phyloP scores from a whole-genome alignment of 2,888 invertebrate genomes.

The Agrotis exclamationis region DNA sequence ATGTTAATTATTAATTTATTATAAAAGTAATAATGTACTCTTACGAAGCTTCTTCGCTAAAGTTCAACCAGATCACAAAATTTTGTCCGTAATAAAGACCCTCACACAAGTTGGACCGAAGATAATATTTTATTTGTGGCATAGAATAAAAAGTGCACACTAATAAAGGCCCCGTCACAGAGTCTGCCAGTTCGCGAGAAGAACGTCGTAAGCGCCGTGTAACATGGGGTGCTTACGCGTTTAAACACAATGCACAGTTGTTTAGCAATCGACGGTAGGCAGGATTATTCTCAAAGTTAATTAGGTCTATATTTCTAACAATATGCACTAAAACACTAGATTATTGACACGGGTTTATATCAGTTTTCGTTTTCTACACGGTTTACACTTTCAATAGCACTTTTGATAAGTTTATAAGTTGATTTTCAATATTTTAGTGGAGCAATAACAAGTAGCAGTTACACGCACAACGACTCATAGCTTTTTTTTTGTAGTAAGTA shows the following conservation, averaged over 20 bases:
- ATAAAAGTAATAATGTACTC: no score
- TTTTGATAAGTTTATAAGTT: no score
- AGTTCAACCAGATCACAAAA: background rate
- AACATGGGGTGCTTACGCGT: background rate
- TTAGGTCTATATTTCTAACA: constrained; percentile 1
- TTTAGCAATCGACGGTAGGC: background rate
- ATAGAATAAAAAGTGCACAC: background rate
- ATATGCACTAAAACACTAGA: background rate
- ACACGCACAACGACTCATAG: no score
- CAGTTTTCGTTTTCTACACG: background rate
- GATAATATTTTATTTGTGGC: background rate
- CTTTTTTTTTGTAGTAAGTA: no score
- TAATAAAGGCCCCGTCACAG: background rate
- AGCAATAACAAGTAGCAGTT: no score
- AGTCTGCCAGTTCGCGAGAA: background rate
- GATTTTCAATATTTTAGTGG: no score
- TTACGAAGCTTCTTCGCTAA: background rate
- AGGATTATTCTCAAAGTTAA: background rate
- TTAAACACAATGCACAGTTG: background rate
- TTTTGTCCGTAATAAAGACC: background rate
- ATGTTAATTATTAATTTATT: no score
- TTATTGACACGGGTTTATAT: background rate
- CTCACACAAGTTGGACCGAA: background rate
- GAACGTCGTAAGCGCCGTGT: constrained; percentile 2
- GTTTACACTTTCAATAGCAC: no score